Evolutionary conservation across 2,888 invertebrate genomes (phyloP).

Genomic region (Orchesellides sinensis): DNA sequence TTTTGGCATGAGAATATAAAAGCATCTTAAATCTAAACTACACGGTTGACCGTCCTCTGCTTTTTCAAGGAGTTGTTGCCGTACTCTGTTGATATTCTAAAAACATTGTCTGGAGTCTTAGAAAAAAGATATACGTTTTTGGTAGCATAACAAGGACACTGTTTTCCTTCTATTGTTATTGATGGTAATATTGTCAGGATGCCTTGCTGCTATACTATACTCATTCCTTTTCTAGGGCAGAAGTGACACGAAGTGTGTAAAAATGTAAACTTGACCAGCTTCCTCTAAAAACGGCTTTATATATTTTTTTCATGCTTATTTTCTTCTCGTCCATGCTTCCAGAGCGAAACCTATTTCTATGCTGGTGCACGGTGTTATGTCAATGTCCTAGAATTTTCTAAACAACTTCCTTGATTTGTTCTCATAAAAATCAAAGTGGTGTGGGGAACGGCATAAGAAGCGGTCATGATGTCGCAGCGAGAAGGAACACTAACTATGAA

Average conservation of each 20-base stretch:
- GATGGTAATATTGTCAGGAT: constrained; percentile 12
- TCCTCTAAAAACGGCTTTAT: constrained; percentile 22
- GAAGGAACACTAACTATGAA: not conserved
- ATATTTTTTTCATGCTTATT: not conserved
- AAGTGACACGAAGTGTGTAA: not conserved
- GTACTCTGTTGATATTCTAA: not conserved
- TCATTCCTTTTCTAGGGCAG: constrained; percentile 21
- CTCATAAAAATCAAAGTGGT: constrained; percentile 24
- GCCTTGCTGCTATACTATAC: no score
- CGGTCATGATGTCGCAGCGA: not conserved
- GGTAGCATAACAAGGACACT: not conserved
- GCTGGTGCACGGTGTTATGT: constrained; percentile 15
- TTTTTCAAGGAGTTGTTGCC: constrained; percentile 6
- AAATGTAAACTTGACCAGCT: constrained; percentile 34
- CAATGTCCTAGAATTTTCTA: constrained; percentile 29
- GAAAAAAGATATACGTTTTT: not conserved
- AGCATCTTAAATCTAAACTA: constrained; percentile 7
- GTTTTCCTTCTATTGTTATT: constrained; percentile 14
- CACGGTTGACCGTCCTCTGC: constrained; percentile 9
- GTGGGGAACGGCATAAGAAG: not conserved
- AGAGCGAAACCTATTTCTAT: no score
- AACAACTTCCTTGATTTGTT: constrained; percentile 30
- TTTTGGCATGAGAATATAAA: not conserved
- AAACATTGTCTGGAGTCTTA: not conserved
- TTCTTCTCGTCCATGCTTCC: not conserved